These are phyloP conservation scores for Callyntrura sp. DNA, from an alignment of 2,888 invertebrate species.

Conservation along the genomic window DNA sequence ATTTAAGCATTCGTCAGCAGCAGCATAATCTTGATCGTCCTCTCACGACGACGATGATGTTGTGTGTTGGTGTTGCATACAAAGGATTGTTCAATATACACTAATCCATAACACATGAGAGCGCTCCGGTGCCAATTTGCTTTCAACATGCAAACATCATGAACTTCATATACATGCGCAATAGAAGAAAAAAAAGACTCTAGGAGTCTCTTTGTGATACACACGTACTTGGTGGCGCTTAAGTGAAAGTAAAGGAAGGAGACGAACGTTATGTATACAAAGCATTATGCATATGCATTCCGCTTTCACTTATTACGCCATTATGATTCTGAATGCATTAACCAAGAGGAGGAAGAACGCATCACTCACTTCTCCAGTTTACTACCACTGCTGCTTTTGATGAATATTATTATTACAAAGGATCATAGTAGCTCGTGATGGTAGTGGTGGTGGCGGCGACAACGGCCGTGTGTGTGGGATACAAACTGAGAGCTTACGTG, in stretches of 20 bases:
- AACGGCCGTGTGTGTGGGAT: neutral
- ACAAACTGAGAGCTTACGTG: slow-evolving; percentile 8
- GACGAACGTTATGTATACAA: neutral
- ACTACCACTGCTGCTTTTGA: slow-evolving; percentile 44
- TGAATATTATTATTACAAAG: slow-evolving; percentile 53
- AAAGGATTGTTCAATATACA: slow-evolving; percentile 53
- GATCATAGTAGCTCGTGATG: slow-evolving; percentile 45
- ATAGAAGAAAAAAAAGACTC: neutral
- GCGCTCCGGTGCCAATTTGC: slow-evolving; percentile 60
- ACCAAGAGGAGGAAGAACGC: slow-evolving; percentile 53
- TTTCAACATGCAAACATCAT: slow-evolving; percentile 53
- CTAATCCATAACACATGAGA: slow-evolving; percentile 43
- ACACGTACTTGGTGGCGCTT: slow-evolving; percentile 9
- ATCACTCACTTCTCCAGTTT: slow-evolving; percentile 50
- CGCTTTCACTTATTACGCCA: slow-evolving; percentile 45
- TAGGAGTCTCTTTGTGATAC: neutral
- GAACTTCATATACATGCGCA: slow-evolving; percentile 9
- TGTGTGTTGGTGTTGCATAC: slow-evolving; percentile 15
- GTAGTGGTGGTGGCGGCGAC: neutral
- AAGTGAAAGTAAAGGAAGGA: slow-evolving; percentile 21
- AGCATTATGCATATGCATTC: slow-evolving; percentile 47
- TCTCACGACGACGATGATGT: slow-evolving; percentile 1
- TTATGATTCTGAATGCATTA: slow-evolving; percentile 58
- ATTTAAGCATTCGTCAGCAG: slow-evolving; percentile 49
- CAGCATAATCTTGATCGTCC: neutral